phyloP scores from a whole-genome alignment of 1,140 invertebrate genomes.

The Drosophila burlai region DNA sequence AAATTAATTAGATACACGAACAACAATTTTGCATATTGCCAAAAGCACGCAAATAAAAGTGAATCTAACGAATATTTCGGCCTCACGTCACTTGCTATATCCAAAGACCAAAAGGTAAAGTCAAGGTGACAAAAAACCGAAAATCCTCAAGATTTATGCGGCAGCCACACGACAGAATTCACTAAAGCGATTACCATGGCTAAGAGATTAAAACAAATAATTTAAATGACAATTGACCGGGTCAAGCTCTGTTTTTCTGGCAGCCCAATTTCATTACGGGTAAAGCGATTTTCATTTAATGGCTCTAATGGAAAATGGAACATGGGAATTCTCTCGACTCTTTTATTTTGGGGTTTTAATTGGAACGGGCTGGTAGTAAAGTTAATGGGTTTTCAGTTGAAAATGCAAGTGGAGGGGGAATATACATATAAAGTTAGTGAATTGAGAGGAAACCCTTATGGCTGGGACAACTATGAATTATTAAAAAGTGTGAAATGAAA shows the following conservation, averaged over 20 bases:
- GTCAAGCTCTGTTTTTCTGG: constrained; percentile 55
- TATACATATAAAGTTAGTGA: not conserved
- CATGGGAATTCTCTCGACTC: constrained; percentile 59
- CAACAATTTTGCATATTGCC: constrained; percentile 66
- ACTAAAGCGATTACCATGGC: constrained; percentile 12
- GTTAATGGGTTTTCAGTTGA: constrained; percentile 45
- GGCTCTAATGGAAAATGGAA: constrained; percentile 70
- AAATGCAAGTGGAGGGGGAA: constrained; percentile 31
- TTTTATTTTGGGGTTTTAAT: constrained; percentile 33
- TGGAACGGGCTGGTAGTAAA: constrained; percentile 34
- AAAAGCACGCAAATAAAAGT: constrained; percentile 58
- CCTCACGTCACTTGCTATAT: constrained; percentile 48
- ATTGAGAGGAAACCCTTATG: not conserved
- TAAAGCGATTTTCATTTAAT: constrained; percentile 54
- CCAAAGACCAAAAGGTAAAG: constrained; percentile 29
- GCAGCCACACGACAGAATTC: constrained; percentile 54
- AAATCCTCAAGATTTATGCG: constrained; percentile 53
- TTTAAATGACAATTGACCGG: constrained; percentile 58
- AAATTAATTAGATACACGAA: constrained; percentile 69
- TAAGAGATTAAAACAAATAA: constrained; percentile 25
- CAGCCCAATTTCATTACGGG: constrained; percentile 53
- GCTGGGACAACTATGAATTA: not conserved
- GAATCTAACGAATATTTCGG: constrained; percentile 25
- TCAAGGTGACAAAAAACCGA: constrained; percentile 55
- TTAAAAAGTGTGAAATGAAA: constrained; percentile 3